Evolutionary conservation across 92 coral and sea anemone species (phyloP).

Genomic region (Porites cylindrica): DNA sequence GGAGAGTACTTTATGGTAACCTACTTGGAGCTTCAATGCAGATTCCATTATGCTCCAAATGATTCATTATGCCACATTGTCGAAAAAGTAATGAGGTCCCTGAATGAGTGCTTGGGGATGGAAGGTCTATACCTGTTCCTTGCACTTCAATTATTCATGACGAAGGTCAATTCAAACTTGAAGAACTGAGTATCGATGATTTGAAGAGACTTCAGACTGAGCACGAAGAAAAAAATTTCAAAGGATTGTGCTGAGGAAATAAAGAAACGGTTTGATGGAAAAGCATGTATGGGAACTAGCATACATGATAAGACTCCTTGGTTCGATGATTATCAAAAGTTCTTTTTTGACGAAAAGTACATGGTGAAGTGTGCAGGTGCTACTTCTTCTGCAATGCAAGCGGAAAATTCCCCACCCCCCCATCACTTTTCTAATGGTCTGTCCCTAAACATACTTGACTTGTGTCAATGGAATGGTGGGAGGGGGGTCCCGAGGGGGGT

Average conservation of each 20-base stretch:
- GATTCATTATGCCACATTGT: constrained; percentile 66
- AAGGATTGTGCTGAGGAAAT: constrained; percentile 54
- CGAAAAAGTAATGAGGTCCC: constrained; percentile 70
- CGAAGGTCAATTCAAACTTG: constrained; percentile 30
- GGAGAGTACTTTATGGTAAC: constrained; percentile 72
- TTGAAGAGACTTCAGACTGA: constrained; percentile 43
- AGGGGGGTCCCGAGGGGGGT: too few relatives aligned
- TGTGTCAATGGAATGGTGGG: too few relatives aligned
- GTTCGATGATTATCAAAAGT: constrained; percentile 41
- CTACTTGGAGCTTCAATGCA: constrained; percentile 62
- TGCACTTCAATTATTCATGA: constrained; percentile 28
- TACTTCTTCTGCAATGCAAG: constrained; percentile 17
- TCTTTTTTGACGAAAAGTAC: constrained; percentile 63
- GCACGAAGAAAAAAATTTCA: constrained; percentile 26
- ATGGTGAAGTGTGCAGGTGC: constrained; percentile 62
- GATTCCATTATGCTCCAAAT: constrained; percentile 76
- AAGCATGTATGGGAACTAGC: constrained; percentile 52
- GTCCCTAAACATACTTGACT: too few relatives aligned
- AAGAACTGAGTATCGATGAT: constrained; percentile 48
- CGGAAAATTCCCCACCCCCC: too few relatives aligned
- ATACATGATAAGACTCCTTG: constrained; percentile 65
- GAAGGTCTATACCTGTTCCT: constrained; percentile 65
- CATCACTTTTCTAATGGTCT: too few relatives aligned
- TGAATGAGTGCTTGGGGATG: constrained; percentile 79
- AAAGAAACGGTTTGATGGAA: constrained; percentile 55